These are phyloP conservation scores for Ceratosolen fusciceps DNA, from an alignment of 1,140 invertebrate genomes.

Conservation along the genomic window DNA sequence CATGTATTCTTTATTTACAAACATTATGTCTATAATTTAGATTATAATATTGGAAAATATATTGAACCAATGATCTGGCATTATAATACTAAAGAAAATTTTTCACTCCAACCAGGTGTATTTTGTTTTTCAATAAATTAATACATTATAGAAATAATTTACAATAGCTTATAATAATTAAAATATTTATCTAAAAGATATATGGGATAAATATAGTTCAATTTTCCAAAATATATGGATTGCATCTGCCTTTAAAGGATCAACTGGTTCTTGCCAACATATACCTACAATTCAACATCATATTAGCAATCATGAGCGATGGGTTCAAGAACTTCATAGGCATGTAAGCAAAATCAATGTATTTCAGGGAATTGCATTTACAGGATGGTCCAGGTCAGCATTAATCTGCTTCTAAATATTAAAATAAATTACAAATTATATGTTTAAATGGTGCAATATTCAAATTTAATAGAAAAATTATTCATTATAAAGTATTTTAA, in stretches of 20 bases:
- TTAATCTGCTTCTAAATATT: neutral
- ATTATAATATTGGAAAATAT: slow-evolving; percentile 79
- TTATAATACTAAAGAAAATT: slow-evolving; percentile 71
- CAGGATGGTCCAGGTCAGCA: slow-evolving; percentile 81
- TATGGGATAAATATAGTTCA: slow-evolving; percentile 86
- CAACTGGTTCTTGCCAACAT: slow-evolving; percentile 84
- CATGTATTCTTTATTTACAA: slow-evolving; percentile 3
- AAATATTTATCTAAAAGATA: slow-evolving; percentile 52
- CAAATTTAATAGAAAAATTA: too few relatives aligned
- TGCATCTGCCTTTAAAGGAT: slow-evolving; percentile 93
- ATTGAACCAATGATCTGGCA: slow-evolving; percentile 92
- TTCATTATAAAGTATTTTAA: too few relatives aligned
- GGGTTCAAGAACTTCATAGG: slow-evolving; percentile 73
- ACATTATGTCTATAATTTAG: slow-evolving; percentile 64
- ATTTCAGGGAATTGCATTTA: slow-evolving; percentile 79
- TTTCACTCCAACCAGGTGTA: slow-evolving; percentile 68
- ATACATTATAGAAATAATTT: neutral
- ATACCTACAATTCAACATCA: slow-evolving; percentile 78
- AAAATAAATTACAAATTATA: neutral
- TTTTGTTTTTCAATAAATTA: neutral
- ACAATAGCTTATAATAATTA: neutral
- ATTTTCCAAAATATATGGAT: slow-evolving; percentile 93
- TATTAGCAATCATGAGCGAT: slow-evolving; percentile 79
- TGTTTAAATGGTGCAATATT: too few relatives aligned
- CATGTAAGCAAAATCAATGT: slow-evolving; percentile 71